A percentile compares a stretch with the other conserved stretches of the same genome.
phyloP scores from a whole-genome alignment of 2,113 vertebrate species.

The Lagenorhynchus albirostris region DNA sequence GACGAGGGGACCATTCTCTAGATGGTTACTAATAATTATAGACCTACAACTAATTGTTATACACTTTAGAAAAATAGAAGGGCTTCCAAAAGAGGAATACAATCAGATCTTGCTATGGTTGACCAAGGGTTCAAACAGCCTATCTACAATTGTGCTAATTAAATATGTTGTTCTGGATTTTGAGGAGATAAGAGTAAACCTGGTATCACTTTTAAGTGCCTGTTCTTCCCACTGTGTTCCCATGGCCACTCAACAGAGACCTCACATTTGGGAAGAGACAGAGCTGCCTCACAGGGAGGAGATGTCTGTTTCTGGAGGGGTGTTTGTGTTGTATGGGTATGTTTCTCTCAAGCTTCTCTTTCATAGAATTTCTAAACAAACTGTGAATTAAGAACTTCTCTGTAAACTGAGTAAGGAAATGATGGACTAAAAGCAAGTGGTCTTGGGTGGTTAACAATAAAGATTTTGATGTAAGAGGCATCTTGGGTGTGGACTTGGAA shows the following conservation, averaged over 20 bases:
- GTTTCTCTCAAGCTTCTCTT: background rate
- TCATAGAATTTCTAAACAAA: background rate
- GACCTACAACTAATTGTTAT: background rate
- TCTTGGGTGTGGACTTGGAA: background rate
- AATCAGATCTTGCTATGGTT: background rate
- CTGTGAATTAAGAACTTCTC: background rate
- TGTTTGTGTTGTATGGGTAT: background rate
- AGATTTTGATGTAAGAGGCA: background rate
- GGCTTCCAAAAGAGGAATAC: constrained; percentile 30
- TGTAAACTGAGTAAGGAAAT: background rate
- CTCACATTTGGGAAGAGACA: background rate
- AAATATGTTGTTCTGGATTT: background rate
- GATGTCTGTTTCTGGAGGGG: background rate
- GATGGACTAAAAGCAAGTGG: background rate
- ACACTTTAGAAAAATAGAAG: background rate
- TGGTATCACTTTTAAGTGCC: background rate
- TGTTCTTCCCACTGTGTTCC: background rate
- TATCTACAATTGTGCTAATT: background rate
- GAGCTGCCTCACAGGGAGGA: background rate
- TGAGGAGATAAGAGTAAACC: background rate
- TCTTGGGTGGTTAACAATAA: background rate
- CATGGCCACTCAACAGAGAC: background rate
- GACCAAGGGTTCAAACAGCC: background rate
- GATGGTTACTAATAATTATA: background rate
- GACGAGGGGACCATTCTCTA: background rate